Percentiles rank a stretch among this genome's conserved stretches.
Evolutionary conservation across 2,888 invertebrate genomes (phyloP).

Genomic region (Ganaspis brasiliensis): DNA sequence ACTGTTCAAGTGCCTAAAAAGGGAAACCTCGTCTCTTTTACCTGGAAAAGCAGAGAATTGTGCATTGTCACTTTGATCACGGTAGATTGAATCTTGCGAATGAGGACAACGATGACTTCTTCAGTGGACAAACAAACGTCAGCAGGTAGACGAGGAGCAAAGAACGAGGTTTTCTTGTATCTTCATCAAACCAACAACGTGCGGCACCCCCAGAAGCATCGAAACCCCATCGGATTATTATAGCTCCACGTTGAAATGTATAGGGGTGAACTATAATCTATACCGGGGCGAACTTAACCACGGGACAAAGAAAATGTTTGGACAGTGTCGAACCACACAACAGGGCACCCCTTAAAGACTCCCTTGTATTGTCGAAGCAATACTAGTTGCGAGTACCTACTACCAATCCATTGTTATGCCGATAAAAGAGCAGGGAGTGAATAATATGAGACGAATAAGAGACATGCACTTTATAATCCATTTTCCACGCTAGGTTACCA

Average conservation of each 20-base stretch:
- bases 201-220: conserved; percentile 72
- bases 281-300: conserved; percentile 77
- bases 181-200: conserved; percentile 67
- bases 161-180: conserved; percentile 53
- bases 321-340: conserved; percentile 79
- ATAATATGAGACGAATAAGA: conserved; percentile 61
- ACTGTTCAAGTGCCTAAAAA: neutral
- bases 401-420: conserved; percentile 64
- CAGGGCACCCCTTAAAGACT: conserved; percentile 72
- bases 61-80: conserved; percentile 22
- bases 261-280: conserved; percentile 73
- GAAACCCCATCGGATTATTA: conserved; percentile 75
- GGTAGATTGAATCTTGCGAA: conserved; percentile 3
- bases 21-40: neutral
- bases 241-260: conserved; percentile 69
- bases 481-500: conserved; percentile 21
- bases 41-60: conserved; percentile 4
- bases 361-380: conserved; percentile 60
- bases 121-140: conserved; percentile 59
- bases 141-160: conserved; percentile 58
- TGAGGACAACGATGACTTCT: conserved; percentile 55
- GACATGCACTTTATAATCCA: conserved; percentile 37
- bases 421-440: conserved; percentile 69
- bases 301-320: conserved; percentile 80
- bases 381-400: conserved; percentile 44